A percentile compares a stretch with the other conserved stretches of the same genome.
These are phyloP conservation scores for Ladona fulva DNA, from an alignment of 1,140 invertebrate genomes.

Conservation along the genomic window DNA sequence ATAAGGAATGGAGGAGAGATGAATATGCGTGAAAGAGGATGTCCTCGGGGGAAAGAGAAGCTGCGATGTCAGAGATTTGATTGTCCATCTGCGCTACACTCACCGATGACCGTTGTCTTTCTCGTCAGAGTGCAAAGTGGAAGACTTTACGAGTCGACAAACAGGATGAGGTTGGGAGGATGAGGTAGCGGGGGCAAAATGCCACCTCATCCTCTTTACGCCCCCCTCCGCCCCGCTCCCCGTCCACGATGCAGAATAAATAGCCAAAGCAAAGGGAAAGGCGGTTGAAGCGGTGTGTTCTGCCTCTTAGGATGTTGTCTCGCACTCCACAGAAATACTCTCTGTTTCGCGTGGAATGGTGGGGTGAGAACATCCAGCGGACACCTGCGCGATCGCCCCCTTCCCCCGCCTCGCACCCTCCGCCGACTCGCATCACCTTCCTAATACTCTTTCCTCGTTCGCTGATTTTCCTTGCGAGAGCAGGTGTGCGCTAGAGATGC, in stretches of 20 bases:
- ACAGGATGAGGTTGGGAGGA: background rate
- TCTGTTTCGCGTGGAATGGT: background rate
- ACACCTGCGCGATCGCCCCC: background rate
- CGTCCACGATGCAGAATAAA: background rate
- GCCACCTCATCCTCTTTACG: background rate
- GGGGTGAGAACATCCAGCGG: background rate
- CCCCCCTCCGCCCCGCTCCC: background rate
- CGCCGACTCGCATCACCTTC: background rate
- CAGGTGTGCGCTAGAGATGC: no score
- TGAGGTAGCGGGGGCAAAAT: background rate
- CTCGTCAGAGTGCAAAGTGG: slow-evolving; percentile 3
- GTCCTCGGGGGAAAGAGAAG: background rate
- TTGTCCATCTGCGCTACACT: no score
- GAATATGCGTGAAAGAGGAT: background rate
- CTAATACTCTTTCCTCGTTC: background rate
- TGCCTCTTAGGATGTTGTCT: slow-evolving; percentile 4
- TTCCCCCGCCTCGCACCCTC: no score
- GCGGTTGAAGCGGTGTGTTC: background rate
- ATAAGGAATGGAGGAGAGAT: no score
- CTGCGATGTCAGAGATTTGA: background rate
- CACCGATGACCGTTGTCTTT: background rate
- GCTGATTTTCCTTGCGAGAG: background rate
- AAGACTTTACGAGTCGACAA: background rate
- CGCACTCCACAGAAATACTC: background rate
- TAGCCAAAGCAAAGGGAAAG: background rate